A percentile compares a stretch with the other conserved stretches of the same genome.
Evolutionary conservation across 2,113 vertebrate genomes (phyloP).

Genomic region (Parus major): DNA sequence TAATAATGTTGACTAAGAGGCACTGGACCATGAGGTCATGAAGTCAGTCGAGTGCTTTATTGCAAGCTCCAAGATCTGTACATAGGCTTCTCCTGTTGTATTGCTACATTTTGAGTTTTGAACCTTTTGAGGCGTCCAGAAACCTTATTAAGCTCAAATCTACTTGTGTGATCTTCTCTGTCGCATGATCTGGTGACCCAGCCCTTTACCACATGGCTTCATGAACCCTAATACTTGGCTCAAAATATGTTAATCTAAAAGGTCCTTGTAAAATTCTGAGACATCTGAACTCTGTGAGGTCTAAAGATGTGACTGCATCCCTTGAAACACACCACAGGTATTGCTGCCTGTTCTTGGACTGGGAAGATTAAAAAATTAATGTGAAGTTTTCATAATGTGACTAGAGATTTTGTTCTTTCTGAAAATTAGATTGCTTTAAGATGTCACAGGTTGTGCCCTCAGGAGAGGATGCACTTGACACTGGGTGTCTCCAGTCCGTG

Average conservation of each 20-base stretch:
- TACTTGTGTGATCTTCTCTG: neutral
- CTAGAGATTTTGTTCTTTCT: neutral
- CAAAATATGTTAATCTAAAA: neutral
- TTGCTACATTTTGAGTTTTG: neutral
- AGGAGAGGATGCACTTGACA: neutral
- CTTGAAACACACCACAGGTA: neutral
- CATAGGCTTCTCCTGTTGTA: neutral
- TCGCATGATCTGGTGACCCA: rapidly evolving
- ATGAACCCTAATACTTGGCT: neutral
- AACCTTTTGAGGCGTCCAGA: neutral
- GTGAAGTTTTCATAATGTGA: neutral
- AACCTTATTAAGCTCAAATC: neutral
- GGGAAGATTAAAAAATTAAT: neutral
- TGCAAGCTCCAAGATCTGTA: neutral
- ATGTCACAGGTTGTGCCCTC: neutral
- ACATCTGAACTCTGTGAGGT: neutral
- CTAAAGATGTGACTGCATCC: neutral
- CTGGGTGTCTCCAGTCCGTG: rapidly evolving
- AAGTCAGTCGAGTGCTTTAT: neutral
- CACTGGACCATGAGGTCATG: rapidly evolving
- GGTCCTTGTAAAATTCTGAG: neutral
- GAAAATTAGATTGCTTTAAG: neutral
- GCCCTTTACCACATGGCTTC: neutral
- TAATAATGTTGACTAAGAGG: neutral
- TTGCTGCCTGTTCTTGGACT: neutral